Evolutionary conservation across 1,140 invertebrate genomes (phyloP).

Genomic region (Anoplophora glabripennis): DNA sequence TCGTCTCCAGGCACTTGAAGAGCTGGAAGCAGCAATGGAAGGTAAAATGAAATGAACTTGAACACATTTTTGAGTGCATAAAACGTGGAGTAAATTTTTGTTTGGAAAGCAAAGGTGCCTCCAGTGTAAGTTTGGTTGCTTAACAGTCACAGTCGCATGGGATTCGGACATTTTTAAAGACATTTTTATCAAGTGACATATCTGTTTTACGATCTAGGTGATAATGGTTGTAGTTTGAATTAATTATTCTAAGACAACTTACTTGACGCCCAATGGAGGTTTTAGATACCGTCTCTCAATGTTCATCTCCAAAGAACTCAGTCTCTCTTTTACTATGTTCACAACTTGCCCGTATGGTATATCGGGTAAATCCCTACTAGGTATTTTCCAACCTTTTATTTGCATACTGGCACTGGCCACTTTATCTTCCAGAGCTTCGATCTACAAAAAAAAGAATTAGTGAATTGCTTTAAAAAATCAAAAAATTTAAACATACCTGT

Average conservation of each 20-base stretch:
- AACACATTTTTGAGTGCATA: too few species aligned
- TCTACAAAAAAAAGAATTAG: constrained; percentile 39
- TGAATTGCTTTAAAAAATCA: constrained; percentile 2
- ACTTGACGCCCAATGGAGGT: constrained; percentile 81
- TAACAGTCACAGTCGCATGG: too few species aligned
- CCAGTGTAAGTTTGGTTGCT: too few species aligned
- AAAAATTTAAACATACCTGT: constrained; percentile 51
- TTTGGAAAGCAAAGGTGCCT: too few species aligned
- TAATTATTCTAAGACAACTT: constrained; percentile 35
- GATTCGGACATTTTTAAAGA: too few species aligned
- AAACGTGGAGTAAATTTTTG: too few species aligned
- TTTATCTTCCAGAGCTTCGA: constrained; percentile 89
- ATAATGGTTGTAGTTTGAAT: background rate
- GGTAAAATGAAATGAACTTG: too few species aligned
- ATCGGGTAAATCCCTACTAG: constrained; percentile 56
- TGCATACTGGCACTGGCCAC: constrained; percentile 92
- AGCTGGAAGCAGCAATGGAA: too few species aligned
- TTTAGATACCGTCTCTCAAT: constrained; percentile 92
- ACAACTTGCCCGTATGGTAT: constrained; percentile 62
- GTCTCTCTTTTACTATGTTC: constrained; percentile 69
- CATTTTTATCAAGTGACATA: too few species aligned
- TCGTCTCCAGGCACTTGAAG: too few species aligned
- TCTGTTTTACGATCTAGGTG: too few species aligned
- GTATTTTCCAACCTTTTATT: constrained; percentile 85
- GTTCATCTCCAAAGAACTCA: constrained; percentile 80